A percentile compares a stretch with the other conserved stretches of the same genome.
phyloP scores from a whole-genome alignment of 2,888 invertebrate species.

The Drosophila niveifrons region DNA sequence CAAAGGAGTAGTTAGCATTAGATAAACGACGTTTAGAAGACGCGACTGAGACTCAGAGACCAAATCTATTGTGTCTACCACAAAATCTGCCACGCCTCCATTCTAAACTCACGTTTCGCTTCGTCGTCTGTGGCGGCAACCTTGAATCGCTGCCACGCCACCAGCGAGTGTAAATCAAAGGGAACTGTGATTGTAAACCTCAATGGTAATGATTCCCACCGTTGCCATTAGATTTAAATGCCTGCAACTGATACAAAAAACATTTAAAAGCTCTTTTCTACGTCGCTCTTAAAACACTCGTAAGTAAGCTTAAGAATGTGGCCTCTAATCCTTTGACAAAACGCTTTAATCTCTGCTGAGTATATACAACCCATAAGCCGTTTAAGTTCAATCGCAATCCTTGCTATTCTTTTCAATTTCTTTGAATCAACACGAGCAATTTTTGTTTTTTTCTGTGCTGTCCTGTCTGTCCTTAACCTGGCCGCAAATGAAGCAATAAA shows the following conservation, averaged over 20 bases:
- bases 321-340: slow-evolving; percentile 31
- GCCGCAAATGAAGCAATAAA: slow-evolving; percentile 49
- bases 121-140: slow-evolving; percentile 41
- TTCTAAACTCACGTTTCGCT: not conserved
- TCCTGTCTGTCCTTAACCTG: slow-evolving; percentile 13
- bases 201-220: slow-evolving; percentile 5
- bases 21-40: slow-evolving; percentile 72
- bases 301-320: slow-evolving; percentile 1
- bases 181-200: slow-evolving; percentile 17
- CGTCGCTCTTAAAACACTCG: not conserved
- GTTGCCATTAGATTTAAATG: slow-evolving; percentile 3
- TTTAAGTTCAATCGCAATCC: slow-evolving; percentile 16
- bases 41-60: slow-evolving; percentile 39
- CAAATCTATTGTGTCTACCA: slow-evolving; percentile 27
- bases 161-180: slow-evolving; percentile 61
- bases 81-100: slow-evolving; percentile 4
- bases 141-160: slow-evolving; percentile 44
- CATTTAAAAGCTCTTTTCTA: not conserved
- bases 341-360: slow-evolving; percentile 18
- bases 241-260: slow-evolving; percentile 2
- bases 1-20: slow-evolving; percentile 77
- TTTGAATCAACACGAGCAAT: slow-evolving; percentile 44
- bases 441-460: slow-evolving; percentile 13
- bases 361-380: not conserved
- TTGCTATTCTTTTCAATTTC: slow-evolving; percentile 58